These are phyloP conservation scores for Brachyopa scutellaris DNA, from an alignment of 2,888 invertebrate species.

Conservation along the genomic window DNA sequence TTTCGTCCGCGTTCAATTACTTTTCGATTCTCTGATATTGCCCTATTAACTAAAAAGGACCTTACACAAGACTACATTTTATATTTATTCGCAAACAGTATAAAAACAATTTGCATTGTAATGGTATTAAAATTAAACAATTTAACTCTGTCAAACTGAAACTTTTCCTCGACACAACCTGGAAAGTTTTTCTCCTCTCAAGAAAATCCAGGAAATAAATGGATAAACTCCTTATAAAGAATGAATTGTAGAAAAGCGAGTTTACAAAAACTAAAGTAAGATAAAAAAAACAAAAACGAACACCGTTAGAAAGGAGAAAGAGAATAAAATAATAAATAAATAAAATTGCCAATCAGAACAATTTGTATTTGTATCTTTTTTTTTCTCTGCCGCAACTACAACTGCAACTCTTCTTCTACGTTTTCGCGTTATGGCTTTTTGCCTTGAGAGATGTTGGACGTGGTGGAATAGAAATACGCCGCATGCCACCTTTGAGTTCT, in stretches of 20 bases:
- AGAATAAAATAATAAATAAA: constrained; percentile 47
- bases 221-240: constrained; percentile 64
- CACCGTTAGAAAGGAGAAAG: background rate
- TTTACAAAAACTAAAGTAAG: constrained; percentile 1
- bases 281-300: no score
- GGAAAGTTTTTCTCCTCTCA: constrained; percentile 16
- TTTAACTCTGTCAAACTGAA: constrained; percentile 25
- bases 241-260: constrained; percentile 52
- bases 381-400: background rate
- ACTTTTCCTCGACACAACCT: constrained; percentile 29
- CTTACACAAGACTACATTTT: no score
- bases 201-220: constrained; percentile 67
- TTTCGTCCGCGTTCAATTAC: no score
- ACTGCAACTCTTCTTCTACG: background rate
- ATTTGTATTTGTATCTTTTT: constrained; percentile 13
- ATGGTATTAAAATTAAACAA: constrained; percentile 49
- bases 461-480: no score
- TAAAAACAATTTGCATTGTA: constrained; percentile 57
- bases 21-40: no score
- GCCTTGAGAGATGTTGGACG: no score
- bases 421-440: constrained; percentile 29
- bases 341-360: constrained; percentile 68
- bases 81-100: no score
- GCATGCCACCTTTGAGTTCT: no score
- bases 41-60: no score